Percentiles rank a stretch among this genome's conserved stretches.
These are phyloP conservation scores for Neodiprion fabricii DNA, from an alignment of 1,140 invertebrate species.

Conservation along the genomic window DNA sequence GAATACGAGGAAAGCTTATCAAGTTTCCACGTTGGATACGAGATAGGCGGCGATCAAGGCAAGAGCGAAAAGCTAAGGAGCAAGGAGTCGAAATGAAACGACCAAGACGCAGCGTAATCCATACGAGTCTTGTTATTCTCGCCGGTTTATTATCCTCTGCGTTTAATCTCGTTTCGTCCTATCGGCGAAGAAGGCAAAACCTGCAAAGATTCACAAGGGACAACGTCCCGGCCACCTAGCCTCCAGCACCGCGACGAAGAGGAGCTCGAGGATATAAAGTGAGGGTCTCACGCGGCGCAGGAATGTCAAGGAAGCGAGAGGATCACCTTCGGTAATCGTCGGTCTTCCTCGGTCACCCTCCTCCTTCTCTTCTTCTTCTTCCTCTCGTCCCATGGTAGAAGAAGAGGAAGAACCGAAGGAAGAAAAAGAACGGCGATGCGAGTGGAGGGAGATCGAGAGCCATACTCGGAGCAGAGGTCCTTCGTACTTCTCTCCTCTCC, in stretches of 20 bases:
- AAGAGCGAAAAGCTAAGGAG: no score
- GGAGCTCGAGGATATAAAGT: not conserved
- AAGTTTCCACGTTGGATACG: no score
- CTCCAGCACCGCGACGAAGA: not conserved
- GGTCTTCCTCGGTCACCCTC: not conserved
- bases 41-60: no score
- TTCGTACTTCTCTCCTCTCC: conserved; percentile 8
- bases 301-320: not conserved
- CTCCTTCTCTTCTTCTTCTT: no score
- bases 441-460: not conserved
- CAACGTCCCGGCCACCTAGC: not conserved
- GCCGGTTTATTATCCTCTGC: no score
- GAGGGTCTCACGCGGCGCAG: conserved; percentile 12
- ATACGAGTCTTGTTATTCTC: no score
- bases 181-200: no score
- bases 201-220: not conserved
- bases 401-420: not conserved
- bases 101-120: no score
- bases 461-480: not conserved
- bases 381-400: not conserved
- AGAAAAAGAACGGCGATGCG: not conserved
- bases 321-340: not conserved
- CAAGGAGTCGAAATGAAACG: no score
- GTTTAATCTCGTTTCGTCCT: no score
- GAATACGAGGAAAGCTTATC: no score